Percentiles rank a stretch among this genome's conserved stretches.
Conservation (phyloP, 2,888 invertebrate genomes). For the Cancer borealis region DNA sequence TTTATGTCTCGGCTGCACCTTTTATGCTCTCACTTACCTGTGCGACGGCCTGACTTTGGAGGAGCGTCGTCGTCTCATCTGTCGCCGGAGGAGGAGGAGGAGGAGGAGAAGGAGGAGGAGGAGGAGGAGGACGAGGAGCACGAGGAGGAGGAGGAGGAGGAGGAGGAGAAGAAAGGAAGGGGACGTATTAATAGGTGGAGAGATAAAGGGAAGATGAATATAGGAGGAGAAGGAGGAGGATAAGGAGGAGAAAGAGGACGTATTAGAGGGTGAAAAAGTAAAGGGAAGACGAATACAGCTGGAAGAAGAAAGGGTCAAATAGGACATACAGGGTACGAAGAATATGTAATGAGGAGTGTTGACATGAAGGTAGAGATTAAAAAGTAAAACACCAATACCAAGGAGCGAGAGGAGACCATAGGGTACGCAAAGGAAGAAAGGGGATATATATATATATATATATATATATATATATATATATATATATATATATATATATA, state of each 20-base stretch:
- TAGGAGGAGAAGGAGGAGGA: neutral
- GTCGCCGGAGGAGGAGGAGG: neutral
- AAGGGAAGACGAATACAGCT: neutral
- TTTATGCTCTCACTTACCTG: neutral
- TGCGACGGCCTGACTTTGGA: neutral
- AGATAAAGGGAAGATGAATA: neutral
- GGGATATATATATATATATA: neutral
- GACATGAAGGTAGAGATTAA: neutral
- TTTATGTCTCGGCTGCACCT: conserved; percentile 8
- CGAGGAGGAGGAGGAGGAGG: too few relatives aligned
- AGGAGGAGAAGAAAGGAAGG: too few relatives aligned
- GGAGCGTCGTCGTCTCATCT: neutral
- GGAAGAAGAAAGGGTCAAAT: too few relatives aligned
- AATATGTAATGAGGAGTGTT: neutral
- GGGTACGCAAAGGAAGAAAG: neutral
- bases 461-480: neutral
- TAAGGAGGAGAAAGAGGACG: neutral
- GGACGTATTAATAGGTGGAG: neutral
- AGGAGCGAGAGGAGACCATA: neutral
- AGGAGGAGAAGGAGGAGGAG: neutral
- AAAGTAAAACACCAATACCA: neutral
- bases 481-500: neutral
- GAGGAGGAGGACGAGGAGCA: neutral
- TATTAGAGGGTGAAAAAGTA: neutral
- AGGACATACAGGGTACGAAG: neutral